Evolutionary conservation across 2,113 vertebrate species (phyloP).

Genomic region (Chlorodrepanis virens): DNA sequence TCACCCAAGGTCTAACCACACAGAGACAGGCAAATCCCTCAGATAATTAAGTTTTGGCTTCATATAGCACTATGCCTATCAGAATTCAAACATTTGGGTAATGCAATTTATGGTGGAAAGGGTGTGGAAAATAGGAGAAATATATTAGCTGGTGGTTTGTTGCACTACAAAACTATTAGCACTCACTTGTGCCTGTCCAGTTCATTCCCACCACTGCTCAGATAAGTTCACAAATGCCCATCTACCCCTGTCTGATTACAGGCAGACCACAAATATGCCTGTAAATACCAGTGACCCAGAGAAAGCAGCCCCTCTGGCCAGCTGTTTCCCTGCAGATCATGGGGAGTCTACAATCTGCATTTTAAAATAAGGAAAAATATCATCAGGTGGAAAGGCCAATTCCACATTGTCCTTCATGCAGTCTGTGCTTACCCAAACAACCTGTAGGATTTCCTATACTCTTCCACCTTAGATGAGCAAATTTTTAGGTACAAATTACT

Average conservation of each 20-base stretch:
- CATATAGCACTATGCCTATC: neutral
- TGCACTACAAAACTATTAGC: neutral
- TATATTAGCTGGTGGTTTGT: neutral
- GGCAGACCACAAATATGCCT: neutral
- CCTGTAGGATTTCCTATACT: neutral
- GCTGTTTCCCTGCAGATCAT: neutral
- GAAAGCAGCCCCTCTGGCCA: neutral
- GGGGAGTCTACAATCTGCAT: neutral
- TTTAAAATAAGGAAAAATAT: neutral
- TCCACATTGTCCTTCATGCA: neutral
- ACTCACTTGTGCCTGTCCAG: neutral
- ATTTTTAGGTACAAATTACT: neutral
- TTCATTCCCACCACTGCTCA: neutral
- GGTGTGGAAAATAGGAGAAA: neutral
- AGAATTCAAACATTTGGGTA: neutral
- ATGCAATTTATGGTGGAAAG: neutral
- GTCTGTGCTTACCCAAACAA: neutral
- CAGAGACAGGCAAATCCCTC: neutral
- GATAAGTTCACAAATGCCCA: neutral
- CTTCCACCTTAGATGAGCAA: neutral
- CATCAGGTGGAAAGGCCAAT: neutral
- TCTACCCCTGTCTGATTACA: rapidly evolving
- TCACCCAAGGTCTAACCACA: neutral
- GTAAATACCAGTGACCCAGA: neutral
- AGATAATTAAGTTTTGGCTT: neutral